Percentiles rank a stretch among this genome's conserved stretches.
Evolutionary conservation across 1,140 invertebrate species (phyloP).

Genomic region (Cherax destructor): DNA sequence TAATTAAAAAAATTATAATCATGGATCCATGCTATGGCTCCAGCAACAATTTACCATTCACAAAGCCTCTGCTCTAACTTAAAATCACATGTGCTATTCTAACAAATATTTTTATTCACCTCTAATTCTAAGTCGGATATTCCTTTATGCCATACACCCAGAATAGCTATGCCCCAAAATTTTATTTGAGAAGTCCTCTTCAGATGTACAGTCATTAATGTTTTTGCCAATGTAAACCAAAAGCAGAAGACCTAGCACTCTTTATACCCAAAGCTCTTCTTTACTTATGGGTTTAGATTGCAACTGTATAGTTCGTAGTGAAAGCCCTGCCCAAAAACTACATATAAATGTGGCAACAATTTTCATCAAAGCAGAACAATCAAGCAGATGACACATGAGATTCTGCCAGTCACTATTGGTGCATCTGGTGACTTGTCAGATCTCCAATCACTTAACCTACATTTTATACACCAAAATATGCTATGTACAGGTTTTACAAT

Average conservation of each 20-base stretch:
- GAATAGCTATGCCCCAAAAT: not conserved
- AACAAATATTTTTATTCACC: not conserved
- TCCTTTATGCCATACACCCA: not conserved
- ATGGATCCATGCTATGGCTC: not conserved
- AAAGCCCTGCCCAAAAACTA: constrained; percentile 61
- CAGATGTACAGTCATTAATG: not conserved
- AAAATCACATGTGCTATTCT: not conserved
- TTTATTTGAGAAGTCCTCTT: not conserved
- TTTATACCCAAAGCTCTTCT: constrained; percentile 17
- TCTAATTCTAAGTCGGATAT: not conserved
- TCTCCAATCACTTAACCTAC: constrained; percentile 52
- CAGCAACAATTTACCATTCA: not conserved
- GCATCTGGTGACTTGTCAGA: constrained; percentile 46
- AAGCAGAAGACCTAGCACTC: constrained; percentile 15
- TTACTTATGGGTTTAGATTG: not conserved
- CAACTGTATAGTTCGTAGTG: not conserved
- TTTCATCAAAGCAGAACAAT: constrained; percentile 57
- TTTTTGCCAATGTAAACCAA: not conserved
- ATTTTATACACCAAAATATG: constrained; percentile 66
- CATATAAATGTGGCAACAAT: constrained; percentile 47
- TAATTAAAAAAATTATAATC: too few relatives aligned
- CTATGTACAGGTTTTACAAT: constrained; percentile 61
- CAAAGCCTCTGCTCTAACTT: not conserved
- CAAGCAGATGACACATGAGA: constrained; percentile 58
- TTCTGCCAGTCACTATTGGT: constrained; percentile 57